Base-by-base conservation (phyloP, 2,888 invertebrate species). In the Podabrus alpinus region DNA sequence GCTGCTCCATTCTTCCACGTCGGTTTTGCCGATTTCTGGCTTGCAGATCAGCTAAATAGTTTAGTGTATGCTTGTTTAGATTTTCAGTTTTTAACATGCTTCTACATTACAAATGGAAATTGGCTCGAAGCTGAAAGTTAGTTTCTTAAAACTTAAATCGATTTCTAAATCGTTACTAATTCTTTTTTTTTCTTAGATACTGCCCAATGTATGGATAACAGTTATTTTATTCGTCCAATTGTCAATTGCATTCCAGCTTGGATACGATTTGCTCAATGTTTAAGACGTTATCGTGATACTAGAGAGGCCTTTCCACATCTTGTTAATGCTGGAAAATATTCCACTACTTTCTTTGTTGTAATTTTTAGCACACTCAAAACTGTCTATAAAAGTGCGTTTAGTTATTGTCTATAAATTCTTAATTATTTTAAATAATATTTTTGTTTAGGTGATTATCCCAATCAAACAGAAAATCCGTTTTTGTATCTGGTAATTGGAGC, bases 1-100 rank as follows among this genome's bases (percentile, higher is more conserved):
- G 89, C 91, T 71, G 94, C 95, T 1, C 95, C 95, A 16, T 94
- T 94, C 82, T 93, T 92, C 82, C 92, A 92, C 84, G 95, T 95
- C 1, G 92, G 92, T 67, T 95, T 95, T 86, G 94, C 95, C 76
- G 95, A 95, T 87, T 95, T 95, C 88, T 95, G 95, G 95, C 91
- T 95, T 82, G 95, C 94, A 13, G 95, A 95, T 88, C 95, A 95
- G 86, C 86, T 95, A 61, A 95, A 94, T 85, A 94, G 94, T 83
- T 89, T 95, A 74, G 92, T 91, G 5, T 92, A 92, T 1, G 93
- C 93, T 1, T 90, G 96, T 79, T 87, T 94, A 75, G 96, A 96
- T 86, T 91, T 95, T 80, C 94, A 95, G 83, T 95, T 93, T 86
- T 89, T 95, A 73, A 86, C 93, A 73, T 96, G 95, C 85, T 94